Evolutionary conservation across 2,797 vertebrate genomes (phyloP).

Genomic region (Typhlichthys subterraneus): DNA sequence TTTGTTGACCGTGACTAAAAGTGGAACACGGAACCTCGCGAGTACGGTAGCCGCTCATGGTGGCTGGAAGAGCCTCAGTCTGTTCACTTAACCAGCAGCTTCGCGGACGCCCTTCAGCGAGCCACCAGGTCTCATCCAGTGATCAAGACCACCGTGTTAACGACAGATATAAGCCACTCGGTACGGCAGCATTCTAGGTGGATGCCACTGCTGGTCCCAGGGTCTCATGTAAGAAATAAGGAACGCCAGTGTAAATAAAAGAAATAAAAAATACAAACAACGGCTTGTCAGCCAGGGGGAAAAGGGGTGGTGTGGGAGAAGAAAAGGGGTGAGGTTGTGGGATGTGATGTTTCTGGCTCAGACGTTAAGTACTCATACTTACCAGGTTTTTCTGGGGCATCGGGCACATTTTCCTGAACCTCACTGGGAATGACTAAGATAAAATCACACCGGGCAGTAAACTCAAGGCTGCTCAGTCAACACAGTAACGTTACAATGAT

Average conservation of each 20-base stretch:
- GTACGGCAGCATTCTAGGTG: not conserved
- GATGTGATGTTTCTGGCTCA: conserved; percentile 69
- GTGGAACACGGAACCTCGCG: too few relatives aligned
- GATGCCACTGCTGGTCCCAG: conserved; percentile 9
- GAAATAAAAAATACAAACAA: conserved; percentile 30
- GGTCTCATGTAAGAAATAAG: conserved; percentile 21
- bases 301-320: not conserved
- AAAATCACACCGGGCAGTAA: conserved; percentile 78
- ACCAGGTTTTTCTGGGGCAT: conserved; percentile 76
- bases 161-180: not conserved
- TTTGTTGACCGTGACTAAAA: too few relatives aligned
- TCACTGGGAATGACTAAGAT: conserved; percentile 83
- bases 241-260: conserved; percentile 12
- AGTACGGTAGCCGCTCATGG: too few relatives aligned
- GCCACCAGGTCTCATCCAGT: not conserved
- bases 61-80: not conserved
- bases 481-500: conserved; percentile 9
- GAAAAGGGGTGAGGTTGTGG: conserved; percentile 55
- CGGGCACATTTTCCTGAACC: conserved; percentile 78
- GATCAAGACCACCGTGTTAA: not conserved
- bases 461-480: conserved; percentile 66
- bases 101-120: too few relatives aligned
- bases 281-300: conserved; percentile 43
- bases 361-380: conserved; percentile 62
- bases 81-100: conserved; percentile 1